phyloP scores from a whole-genome alignment of 2,113 vertebrate species.

The Sitta europaea region DNA sequence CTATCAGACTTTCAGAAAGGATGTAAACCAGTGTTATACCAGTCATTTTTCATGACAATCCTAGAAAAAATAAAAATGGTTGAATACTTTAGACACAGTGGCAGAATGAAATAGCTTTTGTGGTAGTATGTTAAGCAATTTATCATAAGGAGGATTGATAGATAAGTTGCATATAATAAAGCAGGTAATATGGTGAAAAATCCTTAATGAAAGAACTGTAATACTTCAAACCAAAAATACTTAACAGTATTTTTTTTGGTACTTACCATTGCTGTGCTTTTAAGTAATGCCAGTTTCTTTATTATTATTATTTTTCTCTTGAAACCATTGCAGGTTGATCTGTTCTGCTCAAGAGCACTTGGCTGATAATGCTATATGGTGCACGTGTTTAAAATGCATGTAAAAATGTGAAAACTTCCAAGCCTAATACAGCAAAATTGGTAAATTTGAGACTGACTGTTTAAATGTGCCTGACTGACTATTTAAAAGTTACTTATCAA shows the following conservation, averaged over 20 bases:
- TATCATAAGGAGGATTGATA: not conserved
- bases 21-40: not conserved
- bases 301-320: not conserved
- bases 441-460: not conserved
- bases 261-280: not conserved
- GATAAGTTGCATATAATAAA: not conserved
- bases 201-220: not conserved
- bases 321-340: not conserved
- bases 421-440: not conserved
- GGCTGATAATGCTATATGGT: not conserved
- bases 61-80: not conserved
- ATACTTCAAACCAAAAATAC: not conserved
- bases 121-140: not conserved
- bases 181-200: not conserved
- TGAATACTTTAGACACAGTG: not conserved
- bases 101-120: not conserved
- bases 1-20: not conserved
- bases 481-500: not conserved
- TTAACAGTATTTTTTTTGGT: not conserved
- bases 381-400: accelerated
- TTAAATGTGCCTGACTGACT: not conserved
- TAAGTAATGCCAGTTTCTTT: not conserved
- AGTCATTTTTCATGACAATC: not conserved
- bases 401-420: not conserved
- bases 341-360: not conserved